Evolutionary conservation across 1,140 invertebrate species (phyloP).

Genomic region (Philopotamus ludificatus): DNA sequence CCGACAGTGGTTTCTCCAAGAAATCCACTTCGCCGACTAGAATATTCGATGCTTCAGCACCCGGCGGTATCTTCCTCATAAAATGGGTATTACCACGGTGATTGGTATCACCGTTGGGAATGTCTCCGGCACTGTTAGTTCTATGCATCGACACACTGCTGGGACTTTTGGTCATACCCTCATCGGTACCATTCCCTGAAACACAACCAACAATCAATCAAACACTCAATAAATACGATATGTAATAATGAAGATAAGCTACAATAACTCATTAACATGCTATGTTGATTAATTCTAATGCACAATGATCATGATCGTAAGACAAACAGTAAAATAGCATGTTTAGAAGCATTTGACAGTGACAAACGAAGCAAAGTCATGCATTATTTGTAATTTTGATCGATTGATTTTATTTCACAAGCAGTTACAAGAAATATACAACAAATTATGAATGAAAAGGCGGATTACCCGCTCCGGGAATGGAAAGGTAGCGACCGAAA

Average conservation of each 20-base stretch:
- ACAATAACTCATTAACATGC: neutral
- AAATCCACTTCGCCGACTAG: conserved; percentile 98
- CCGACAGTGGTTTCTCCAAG: conserved; percentile 85
- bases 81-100: conserved; percentile 88
- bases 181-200: conserved; percentile 50
- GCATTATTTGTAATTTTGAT: too few species aligned
- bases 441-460: conserved; percentile 24
- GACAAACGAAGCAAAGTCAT: neutral
- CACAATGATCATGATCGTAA: neutral
- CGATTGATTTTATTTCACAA: too few species aligned
- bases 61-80: conserved; percentile 96
- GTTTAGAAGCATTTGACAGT: neutral
- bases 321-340: neutral
- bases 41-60: conserved; percentile 96
- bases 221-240: neutral
- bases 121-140: conserved; percentile 70
- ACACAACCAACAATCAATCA: conserved; percentile 22
- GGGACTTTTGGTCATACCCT: conserved; percentile 73
- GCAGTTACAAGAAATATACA: neutral
- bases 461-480: conserved; percentile 65
- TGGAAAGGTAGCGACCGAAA: conserved; percentile 70
- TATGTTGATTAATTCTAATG: neutral
- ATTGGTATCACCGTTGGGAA: conserved; percentile 65
- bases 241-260: neutral
- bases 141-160: conserved; percentile 76